Conservation (phyloP, 2,113 vertebrate genomes). For the Balaenoptera acutorostrata region DNA sequence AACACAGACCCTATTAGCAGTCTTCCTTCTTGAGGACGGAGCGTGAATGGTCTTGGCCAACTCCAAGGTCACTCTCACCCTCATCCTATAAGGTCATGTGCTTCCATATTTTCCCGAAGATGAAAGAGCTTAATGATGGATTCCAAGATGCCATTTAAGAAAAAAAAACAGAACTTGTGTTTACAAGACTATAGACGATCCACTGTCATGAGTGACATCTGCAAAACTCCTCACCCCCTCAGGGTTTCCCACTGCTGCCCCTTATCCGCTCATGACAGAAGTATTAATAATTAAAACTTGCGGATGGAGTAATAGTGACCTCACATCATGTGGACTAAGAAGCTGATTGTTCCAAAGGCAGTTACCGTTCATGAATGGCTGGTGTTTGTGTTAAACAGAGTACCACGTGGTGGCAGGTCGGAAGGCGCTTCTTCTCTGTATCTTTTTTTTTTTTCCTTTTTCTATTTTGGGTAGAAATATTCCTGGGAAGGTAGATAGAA, state of each 20-base stretch:
- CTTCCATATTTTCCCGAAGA: neutral
- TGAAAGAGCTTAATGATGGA: neutral
- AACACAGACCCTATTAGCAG: neutral
- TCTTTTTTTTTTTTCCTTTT: conserved; percentile 66
- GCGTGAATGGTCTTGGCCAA: neutral
- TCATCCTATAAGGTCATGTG: neutral
- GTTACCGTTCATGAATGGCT: conserved; percentile 84
- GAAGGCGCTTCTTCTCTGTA: conserved; percentile 83
- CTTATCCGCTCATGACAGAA: conserved; percentile 28
- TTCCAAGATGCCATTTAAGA: conserved; percentile 50
- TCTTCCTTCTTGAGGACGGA: neutral
- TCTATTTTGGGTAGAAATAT: conserved; percentile 83
- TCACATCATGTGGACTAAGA: conserved; percentile 73
- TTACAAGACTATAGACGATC: conserved; percentile 54
- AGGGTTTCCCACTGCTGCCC: conserved; percentile 38
- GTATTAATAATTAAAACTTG: conserved; percentile 50
- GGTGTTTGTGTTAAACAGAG: conserved; percentile 82
- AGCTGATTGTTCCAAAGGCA: conserved; percentile 78
- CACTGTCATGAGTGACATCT: neutral
- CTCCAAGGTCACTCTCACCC: conserved; percentile 39
- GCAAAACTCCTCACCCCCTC: neutral
- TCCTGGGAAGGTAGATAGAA: conserved; percentile 84
- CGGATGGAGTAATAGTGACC: conserved; percentile 35
- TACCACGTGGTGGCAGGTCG: conserved; percentile 80
- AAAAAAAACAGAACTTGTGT: conserved; percentile 43